Evolutionary conservation across 92 coral and sea anemone species (phyloP).

Genomic region (Pocillopora meandrina): DNA sequence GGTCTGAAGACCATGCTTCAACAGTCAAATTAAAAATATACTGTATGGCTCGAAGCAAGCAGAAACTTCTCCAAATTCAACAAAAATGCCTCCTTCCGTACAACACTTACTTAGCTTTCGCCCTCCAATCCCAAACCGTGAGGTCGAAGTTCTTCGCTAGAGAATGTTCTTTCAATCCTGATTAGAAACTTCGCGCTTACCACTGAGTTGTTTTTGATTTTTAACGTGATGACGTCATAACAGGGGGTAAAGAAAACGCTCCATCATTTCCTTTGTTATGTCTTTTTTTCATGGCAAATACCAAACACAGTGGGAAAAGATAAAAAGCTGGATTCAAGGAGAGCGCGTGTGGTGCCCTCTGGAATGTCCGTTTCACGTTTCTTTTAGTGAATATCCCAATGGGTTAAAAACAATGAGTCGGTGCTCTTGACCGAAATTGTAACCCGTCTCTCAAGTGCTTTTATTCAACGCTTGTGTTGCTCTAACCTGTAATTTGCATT

Average conservation of each 20-base stretch:
- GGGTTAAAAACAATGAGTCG: conserved; percentile 6
- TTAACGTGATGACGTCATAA: conserved; percentile 38
- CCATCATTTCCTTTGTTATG: conserved; percentile 36
- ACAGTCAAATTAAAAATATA: background rate
- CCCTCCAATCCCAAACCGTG: background rate
- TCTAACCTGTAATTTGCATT: conserved; percentile 31
- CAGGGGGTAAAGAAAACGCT: conserved; percentile 28
- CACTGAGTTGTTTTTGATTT: background rate
- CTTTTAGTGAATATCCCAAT: background rate
- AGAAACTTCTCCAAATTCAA: background rate
- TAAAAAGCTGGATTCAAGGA: background rate
- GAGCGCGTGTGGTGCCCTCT: background rate
- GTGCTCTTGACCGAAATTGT: conserved; percentile 2
- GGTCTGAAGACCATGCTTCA: background rate
- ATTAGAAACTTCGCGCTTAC: conserved; percentile 4
- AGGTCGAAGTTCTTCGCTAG: background rate
- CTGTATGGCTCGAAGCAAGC: background rate
- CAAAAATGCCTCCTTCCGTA: background rate
- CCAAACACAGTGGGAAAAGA: conserved; percentile 42
- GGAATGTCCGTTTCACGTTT: background rate
- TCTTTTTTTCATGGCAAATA: conserved; percentile 20
- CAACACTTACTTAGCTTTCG: background rate
- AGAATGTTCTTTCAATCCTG: background rate
- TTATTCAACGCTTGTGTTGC: conserved; percentile 7
- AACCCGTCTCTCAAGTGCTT: conserved; percentile 20